Percentiles rank a stretch among this genome's conserved stretches.
These are phyloP conservation scores for Manduca sexta DNA, from an alignment of 1,140 invertebrate species.

Conservation along the genomic window DNA sequence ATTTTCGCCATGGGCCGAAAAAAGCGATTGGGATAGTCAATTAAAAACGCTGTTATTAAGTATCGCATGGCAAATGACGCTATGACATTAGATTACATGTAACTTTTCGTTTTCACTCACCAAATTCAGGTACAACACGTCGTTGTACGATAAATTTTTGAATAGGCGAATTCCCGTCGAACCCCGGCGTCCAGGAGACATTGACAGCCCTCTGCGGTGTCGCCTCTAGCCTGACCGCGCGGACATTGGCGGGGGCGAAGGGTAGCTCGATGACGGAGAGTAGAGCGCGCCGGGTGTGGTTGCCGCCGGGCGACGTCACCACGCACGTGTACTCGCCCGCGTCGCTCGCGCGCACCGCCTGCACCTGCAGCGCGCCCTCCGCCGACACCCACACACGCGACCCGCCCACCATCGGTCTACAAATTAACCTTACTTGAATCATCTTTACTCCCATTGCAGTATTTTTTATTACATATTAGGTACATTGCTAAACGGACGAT, in stretches of 20 bases:
- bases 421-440: too few species aligned
- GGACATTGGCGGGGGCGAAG: conserved; percentile 90
- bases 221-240: conserved; percentile 79
- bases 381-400: conserved; percentile 81
- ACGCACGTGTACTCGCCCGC: conserved; percentile 88
- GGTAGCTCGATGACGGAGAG: conserved; percentile 95
- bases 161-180: conserved; percentile 97
- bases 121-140: conserved; percentile 88
- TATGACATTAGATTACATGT: too few species aligned
- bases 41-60: too few species aligned
- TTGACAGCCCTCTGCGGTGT: conserved; percentile 83
- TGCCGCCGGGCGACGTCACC: conserved; percentile 91
- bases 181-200: conserved; percentile 94
- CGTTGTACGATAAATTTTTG: conserved; percentile 95
- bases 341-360: conserved; percentile 86
- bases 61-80: too few species aligned
- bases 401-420: neutral
- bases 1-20: too few species aligned
- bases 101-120: too few species aligned
- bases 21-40: too few species aligned
- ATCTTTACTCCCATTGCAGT: too few species aligned
- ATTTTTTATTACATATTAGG: too few species aligned
- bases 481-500: too few species aligned
- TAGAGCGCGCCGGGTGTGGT: conserved; percentile 89
- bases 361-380: conserved; percentile 87